Conservation (phyloP, 1,140 invertebrate species). For the Drosophila orosa region DNA sequence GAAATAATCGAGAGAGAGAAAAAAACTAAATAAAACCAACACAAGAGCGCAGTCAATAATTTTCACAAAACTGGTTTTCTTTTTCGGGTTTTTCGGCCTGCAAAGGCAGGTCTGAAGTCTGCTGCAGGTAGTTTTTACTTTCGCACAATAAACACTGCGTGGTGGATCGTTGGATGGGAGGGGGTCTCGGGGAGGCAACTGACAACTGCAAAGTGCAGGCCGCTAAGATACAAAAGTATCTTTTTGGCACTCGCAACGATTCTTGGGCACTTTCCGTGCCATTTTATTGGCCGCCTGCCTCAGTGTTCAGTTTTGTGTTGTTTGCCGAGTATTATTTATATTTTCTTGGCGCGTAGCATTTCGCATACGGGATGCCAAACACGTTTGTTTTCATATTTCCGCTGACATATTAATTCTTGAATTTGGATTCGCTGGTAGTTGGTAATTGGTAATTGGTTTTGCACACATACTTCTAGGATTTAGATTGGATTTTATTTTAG, state of each 20-base stretch:
- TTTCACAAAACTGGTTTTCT: slow-evolving; percentile 80
- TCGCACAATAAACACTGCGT: slow-evolving; percentile 65
- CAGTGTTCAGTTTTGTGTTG: slow-evolving; percentile 40
- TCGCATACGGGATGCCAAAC: slow-evolving; percentile 65
- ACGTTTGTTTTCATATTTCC: slow-evolving; percentile 79
- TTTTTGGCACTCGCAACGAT: slow-evolving; percentile 50
- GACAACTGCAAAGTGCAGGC: slow-evolving; percentile 56
- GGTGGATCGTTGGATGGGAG: slow-evolving; percentile 1
- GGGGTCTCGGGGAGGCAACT: slow-evolving; percentile 10
- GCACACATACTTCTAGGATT: slow-evolving; percentile 65
- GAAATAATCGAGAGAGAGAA: slow-evolving; percentile 24
- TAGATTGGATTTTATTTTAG: slow-evolving; percentile 30
- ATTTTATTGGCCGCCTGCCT: slow-evolving; percentile 38
- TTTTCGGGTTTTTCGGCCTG: slow-evolving; percentile 44
- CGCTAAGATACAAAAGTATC: slow-evolving; percentile 73
- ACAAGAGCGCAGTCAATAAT: slow-evolving; percentile 65
- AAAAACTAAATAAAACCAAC: slow-evolving; percentile 42
- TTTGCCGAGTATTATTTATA: slow-evolving; percentile 61
- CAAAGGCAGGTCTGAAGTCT: slow-evolving; percentile 42
- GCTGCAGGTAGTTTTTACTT: slow-evolving; percentile 82
- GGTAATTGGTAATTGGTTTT: slow-evolving; percentile 12
- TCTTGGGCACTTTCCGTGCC: slow-evolving; percentile 40
- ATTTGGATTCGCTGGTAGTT: slow-evolving; percentile 31
- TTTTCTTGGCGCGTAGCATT: slow-evolving; percentile 64
- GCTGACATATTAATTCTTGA: slow-evolving; percentile 64